These are phyloP conservation scores for Parnassius mnemosyne DNA, from an alignment of 2,888 invertebrate genomes.

Conservation along the genomic window DNA sequence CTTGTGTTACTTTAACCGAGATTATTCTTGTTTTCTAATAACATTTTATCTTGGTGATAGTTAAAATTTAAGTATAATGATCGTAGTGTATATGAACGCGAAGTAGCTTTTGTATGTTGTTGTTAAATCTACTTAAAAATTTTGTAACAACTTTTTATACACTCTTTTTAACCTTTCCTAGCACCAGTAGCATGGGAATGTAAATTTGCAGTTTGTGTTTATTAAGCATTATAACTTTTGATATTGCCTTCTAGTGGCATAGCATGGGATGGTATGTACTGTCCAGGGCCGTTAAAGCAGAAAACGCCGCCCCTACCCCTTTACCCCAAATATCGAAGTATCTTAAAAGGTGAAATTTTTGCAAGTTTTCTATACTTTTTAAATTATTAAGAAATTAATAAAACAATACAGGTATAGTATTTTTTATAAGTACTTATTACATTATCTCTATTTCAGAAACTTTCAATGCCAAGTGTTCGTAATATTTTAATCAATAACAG, in stretches of 20 bases:
- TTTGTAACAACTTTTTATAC: conserved; percentile 78
- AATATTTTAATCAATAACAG: too few relatives aligned
- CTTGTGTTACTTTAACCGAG: conserved; percentile 53
- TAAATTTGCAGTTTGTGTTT: conserved; percentile 23
- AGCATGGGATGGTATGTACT: too few relatives aligned
- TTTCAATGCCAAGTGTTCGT: too few relatives aligned
- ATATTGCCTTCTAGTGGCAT: background rate
- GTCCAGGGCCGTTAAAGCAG: too few relatives aligned
- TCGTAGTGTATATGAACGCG: conserved; percentile 58
- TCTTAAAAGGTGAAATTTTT: too few relatives aligned
- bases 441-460: too few relatives aligned
- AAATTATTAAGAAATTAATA: too few relatives aligned
- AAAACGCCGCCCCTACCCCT: too few relatives aligned
- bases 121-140: conserved; percentile 71
- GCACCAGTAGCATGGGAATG: conserved; percentile 62
- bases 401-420: too few relatives aligned
- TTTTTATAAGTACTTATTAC: too few relatives aligned
- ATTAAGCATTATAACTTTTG: conserved; percentile 5
- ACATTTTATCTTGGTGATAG: conserved; percentile 65
- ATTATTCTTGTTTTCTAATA: conserved; percentile 56
- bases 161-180: conserved; percentile 79
- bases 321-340: too few relatives aligned
- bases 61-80: conserved; percentile 65
- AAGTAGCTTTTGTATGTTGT: conserved; percentile 80
- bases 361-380: too few relatives aligned